phyloP scores from a whole-genome alignment of 2,888 invertebrate species.

The Electrophaes corylata region DNA sequence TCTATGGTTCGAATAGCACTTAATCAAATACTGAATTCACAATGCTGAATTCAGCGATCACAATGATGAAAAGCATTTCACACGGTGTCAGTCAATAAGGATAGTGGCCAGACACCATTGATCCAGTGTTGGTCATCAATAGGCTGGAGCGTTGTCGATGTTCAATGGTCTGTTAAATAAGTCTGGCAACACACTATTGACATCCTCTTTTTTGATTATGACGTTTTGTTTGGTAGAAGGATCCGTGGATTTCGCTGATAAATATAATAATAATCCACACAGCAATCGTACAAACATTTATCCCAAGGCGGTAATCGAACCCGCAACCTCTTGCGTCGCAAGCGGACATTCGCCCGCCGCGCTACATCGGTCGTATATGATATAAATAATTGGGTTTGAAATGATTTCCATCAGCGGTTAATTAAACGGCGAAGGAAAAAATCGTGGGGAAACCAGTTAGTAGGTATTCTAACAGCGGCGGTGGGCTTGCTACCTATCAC shows the following conservation, averaged over 20 bases:
- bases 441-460: no score
- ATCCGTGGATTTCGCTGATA: neutral
- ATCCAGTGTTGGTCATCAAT: slow-evolving; percentile 46
- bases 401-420: no score
- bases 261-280: no score
- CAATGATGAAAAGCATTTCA: slow-evolving; percentile 41
- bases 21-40: neutral
- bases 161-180: slow-evolving; percentile 48
- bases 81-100: slow-evolving; percentile 47
- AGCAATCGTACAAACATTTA: no score
- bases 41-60: slow-evolving; percentile 15
- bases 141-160: slow-evolving; percentile 42
- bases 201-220: slow-evolving; percentile 6
- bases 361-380: no score
- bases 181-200: slow-evolving; percentile 37
- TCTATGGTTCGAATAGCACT: slow-evolving; percentile 2
- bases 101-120: slow-evolving; percentile 46
- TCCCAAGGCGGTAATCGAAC: no score
- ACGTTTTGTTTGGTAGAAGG: neutral
- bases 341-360: no score
- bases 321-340: no score
- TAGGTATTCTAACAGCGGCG: no score
- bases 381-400: no score
- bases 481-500: no score
- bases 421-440: no score